These are phyloP conservation scores for Xanthorhoe spadicearia DNA, from an alignment of 2,888 invertebrate species.

Conservation along the genomic window DNA sequence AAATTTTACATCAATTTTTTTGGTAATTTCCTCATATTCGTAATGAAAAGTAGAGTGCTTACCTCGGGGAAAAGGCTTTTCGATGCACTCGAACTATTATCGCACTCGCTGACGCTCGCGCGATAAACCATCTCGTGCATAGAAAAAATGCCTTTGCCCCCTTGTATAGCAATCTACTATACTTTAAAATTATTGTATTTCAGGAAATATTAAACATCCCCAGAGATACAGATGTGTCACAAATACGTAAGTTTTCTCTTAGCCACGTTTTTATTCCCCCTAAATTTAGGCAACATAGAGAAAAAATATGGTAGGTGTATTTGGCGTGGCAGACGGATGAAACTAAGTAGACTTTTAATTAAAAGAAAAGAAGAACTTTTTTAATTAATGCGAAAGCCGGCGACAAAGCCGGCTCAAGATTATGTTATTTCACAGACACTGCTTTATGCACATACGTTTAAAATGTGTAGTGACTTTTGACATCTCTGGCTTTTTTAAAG, in stretches of 20 bases:
- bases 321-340: not conserved
- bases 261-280: not conserved
- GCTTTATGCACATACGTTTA: not conserved
- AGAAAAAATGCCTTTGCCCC: too few species aligned
- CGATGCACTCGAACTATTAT: too few species aligned
- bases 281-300: not conserved
- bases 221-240: too few species aligned
- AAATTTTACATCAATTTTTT: too few species aligned
- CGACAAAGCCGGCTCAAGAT: slow-evolving; percentile 22
- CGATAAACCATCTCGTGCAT: too few species aligned
- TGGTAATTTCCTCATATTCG: too few species aligned
- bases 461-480: not conserved
- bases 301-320: not conserved
- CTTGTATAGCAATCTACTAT: too few species aligned
- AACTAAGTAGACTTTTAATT: slow-evolving; percentile 40
- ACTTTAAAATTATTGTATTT: too few species aligned
- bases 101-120: too few species aligned
- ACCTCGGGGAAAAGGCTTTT: too few species aligned
- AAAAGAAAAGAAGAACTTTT: slow-evolving; percentile 35
- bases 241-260: not conserved
- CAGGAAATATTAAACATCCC: too few species aligned
- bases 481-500: not conserved
- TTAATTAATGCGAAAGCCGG: slow-evolving; percentile 35
- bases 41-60: too few species aligned
- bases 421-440: slow-evolving; percentile 27